Evolutionary conservation across 2,113 vertebrate species (phyloP), one percentile per base, ranked within the genome.

Genomic region (Grantiella picta): DNA sequence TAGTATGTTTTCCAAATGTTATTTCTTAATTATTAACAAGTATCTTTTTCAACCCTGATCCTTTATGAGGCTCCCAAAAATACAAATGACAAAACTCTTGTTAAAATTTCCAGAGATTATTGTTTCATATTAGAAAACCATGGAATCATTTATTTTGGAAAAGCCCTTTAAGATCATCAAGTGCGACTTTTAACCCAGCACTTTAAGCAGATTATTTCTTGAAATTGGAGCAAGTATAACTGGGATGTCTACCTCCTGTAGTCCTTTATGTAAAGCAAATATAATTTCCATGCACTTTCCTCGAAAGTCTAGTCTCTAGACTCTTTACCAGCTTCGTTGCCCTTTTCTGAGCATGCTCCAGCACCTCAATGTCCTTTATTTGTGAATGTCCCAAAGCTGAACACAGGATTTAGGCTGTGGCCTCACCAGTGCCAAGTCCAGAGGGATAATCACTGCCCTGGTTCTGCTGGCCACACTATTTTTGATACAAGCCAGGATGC

Each of bases 391-490:
- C 47, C 23, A 61, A 49, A 56, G 50, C 35, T 23, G 24, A 65
- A 12, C 8, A 11, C 8, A 29, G 9, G 20, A 72, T 44, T 49
- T 0, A 0, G 61, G 20, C 5, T 29, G 45, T 15, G 3, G 50
- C 22, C 19, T 78, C 13, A 5, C 4, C 27, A 49, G 19, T 42
- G 35, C 38, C 13, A 20, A 13, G 16, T 36, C 20, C 20, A 61
- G 23, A 24, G 21, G 10, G 7, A 28, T 2, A 8, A 20, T 56
- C 35, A 25, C 17, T 56, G 20, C 10, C 22, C 31, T 49, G 23
- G 33, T 20, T 15, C 49, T 47, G 15, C 25, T 64, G 23, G n/a
- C 14, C 23, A 20, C 13, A 2, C 1, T 7, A 14, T 25, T 59
- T 47, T 44, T 40, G 5, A 15, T 21, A 33, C 1, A 33, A 31